phyloP scores from a whole-genome alignment of 2,797 vertebrate genomes.

The Sparus aurata region DNA sequence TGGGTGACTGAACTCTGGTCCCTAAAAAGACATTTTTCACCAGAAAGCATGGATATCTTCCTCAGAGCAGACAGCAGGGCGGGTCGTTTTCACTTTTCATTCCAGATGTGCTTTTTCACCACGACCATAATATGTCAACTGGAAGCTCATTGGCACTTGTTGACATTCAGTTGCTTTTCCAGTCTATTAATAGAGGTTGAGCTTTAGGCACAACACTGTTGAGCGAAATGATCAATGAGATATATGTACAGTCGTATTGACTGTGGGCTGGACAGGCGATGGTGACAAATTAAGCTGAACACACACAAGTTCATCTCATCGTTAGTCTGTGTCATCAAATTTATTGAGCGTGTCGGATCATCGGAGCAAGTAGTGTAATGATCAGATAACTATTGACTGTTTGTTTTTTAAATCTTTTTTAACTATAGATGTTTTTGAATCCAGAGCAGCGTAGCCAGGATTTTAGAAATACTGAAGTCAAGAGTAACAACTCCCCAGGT shows the following conservation, averaged over 20 bases:
- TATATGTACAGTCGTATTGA: constrained; percentile 12
- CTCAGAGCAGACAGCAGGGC: neutral
- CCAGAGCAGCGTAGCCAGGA: neutral
- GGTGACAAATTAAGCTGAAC: constrained; percentile 33
- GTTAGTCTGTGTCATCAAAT: constrained; percentile 3
- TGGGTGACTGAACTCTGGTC: constrained; percentile 1
- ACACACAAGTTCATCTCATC: constrained; percentile 21
- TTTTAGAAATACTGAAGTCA: neutral
- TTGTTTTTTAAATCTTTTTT: neutral
- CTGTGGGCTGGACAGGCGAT: neutral
- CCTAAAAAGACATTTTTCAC: constrained; percentile 13
- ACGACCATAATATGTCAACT: neutral
- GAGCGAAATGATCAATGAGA: constrained; percentile 46
- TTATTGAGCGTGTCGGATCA: constrained; percentile 18
- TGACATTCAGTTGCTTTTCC: constrained; percentile 24
- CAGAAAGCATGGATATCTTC: neutral
- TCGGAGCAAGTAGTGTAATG: neutral
- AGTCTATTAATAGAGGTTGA: constrained; percentile 45
- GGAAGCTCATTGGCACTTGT: neutral
- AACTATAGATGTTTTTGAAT: neutral
- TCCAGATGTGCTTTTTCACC: neutral
- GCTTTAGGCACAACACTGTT: constrained; percentile 20
- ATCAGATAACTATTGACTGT: neutral
- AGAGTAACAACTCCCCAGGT: neutral
- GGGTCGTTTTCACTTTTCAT: neutral